These are phyloP conservation scores for Peromyscus melanophrys DNA, from an alignment of 2,797 vertebrate species.

Conservation along the genomic window DNA sequence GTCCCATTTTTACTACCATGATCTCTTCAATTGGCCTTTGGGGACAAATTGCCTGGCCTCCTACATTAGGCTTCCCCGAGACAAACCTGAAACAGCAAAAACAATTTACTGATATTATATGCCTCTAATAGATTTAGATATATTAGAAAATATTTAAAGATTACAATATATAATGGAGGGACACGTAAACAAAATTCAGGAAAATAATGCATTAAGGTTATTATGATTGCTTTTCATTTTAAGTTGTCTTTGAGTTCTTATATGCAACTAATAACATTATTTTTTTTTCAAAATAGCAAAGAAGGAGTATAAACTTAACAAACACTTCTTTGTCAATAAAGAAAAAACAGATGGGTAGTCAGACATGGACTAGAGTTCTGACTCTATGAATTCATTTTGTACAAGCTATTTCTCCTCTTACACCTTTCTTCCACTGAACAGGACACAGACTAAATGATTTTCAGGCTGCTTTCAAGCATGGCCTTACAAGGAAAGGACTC, in stretches of 20 bases:
- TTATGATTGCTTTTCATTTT: neutral
- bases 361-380: neutral
- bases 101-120: neutral
- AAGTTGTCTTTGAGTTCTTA: neutral
- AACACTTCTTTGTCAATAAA: neutral
- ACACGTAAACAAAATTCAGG: neutral
- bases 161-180: neutral
- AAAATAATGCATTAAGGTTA: neutral
- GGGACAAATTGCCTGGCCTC: neutral
- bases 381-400: neutral
- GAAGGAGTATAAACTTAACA: neutral
- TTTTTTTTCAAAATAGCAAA: neutral
- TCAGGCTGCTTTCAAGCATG: neutral
- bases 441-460: neutral
- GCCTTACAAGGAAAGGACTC: neutral
- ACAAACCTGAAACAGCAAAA: neutral
- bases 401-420: constrained; percentile 1
- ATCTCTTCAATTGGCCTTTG: neutral
- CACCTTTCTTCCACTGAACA: neutral
- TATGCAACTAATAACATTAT: neutral
- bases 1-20: neutral
- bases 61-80: neutral
- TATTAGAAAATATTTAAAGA: neutral
- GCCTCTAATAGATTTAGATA: neutral
- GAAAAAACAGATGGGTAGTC: neutral